Evolutionary conservation across 2,113 vertebrate genomes (phyloP).

Genomic region (Forbesichthys agassizii): DNA sequence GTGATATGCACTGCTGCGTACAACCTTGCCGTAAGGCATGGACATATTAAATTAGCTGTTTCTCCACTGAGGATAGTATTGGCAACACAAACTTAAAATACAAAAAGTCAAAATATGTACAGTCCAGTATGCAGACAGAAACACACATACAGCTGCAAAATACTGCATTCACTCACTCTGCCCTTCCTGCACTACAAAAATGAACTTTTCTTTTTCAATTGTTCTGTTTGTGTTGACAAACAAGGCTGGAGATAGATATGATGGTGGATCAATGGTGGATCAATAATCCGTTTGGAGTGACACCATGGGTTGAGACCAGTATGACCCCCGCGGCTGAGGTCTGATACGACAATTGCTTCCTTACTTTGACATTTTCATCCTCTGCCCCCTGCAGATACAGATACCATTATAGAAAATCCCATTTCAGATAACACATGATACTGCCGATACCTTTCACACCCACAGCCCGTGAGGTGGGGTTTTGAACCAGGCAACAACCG

Average conservation of each 20-base stretch:
- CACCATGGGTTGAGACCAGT: slow-evolving; percentile 12
- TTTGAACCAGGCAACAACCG: too few relatives aligned
- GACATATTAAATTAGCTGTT: slow-evolving; percentile 26
- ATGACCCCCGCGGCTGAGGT: neutral
- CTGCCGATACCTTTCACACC: too few relatives aligned
- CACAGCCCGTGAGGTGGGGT: too few relatives aligned
- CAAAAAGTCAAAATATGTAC: neutral
- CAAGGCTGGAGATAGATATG: too few relatives aligned
- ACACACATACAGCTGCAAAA: slow-evolving; percentile 8
- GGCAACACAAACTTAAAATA: neutral
- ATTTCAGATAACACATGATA: neutral
- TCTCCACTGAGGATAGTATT: slow-evolving; percentile 19
- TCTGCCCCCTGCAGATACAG: neutral
- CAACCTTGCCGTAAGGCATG: slow-evolving; percentile 54
- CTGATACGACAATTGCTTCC: slow-evolving; percentile 12
- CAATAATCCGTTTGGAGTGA: slow-evolving; percentile 8
- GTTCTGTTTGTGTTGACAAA: too few relatives aligned
- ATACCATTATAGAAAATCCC: neutral
- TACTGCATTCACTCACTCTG: too few relatives aligned
- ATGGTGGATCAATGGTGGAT: neutral
- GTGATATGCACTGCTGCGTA: slow-evolving; percentile 28
- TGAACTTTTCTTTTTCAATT: too few relatives aligned
- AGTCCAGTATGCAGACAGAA: neutral
- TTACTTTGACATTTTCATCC: neutral
- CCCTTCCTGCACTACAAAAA: too few relatives aligned